Evolutionary conservation across 2,888 invertebrate species (phyloP), one percentile per base, ranked within the genome.

Genomic region (Lithophane ornitopus): DNA sequence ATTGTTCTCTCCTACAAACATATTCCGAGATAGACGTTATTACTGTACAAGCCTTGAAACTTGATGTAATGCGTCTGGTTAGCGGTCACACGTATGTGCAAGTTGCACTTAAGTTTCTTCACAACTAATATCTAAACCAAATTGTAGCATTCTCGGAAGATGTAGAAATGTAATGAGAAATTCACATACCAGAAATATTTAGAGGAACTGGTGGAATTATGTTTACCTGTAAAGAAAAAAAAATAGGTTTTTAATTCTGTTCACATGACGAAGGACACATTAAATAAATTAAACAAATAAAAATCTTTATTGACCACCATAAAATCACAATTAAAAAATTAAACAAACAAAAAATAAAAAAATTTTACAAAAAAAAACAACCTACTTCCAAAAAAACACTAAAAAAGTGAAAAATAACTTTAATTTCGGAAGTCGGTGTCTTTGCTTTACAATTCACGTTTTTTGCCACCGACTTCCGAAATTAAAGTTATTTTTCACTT

Each of bases 201-300:
- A 9, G 11, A 34, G 52, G 3, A 39, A 44, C 12, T 26, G 14
- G 0, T n/a, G 3, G 22, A 49, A 19, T 8, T 16, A 28, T 39
- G 16, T 34, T 82, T 82, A 78, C 80, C 83, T 82, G 83, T 22
- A 58, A 71, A 46, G 62, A 82, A 77, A 77, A 68, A 16, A 65
- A 75, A 74, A 26, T 14, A 0, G 22, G 1, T 58, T 41, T 69
- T 12, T 6, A 67, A 44, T 16, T 52, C 0, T 34, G 0, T 28
- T 67, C 11, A 54, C 6, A 12, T 22, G 22, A 14, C 9, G 46
- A 7, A 63, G 3, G 16, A 6, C 34, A 34, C 46, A 14, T 44
- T 44, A 4, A 44, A 46, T 16, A 16, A 16, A 16, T 16, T 46
- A 6, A 46, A 46, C 16, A 16, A 16, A 46, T 46, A 46, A 3